Conservation (phyloP, 30 jellyfish, hydroid and myxozoan genomes). For the Cassiopea andromeda region DNA sequence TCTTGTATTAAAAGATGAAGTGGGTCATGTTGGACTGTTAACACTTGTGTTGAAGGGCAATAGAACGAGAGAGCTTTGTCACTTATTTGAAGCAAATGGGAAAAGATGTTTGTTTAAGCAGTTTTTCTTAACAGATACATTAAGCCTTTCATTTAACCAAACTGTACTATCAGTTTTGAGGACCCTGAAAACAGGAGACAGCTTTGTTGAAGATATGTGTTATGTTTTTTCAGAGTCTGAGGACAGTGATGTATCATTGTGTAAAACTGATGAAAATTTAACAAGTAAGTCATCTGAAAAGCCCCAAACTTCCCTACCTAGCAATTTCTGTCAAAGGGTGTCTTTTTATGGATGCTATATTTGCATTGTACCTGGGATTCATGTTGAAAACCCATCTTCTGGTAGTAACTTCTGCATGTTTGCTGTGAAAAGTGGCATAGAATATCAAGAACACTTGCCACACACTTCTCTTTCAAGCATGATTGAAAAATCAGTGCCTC, state of each 20-base stretch:
- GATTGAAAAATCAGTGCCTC: not conserved
- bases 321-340: not conserved
- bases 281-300: not conserved
- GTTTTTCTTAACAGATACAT: not conserved
- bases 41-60: not conserved
- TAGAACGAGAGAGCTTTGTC: not conserved
- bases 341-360: constrained; percentile 27
- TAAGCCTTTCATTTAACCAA: not conserved
- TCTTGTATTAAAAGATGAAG: not conserved
- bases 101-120: not conserved
- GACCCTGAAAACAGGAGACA: not conserved
- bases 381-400: not conserved
- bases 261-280: not conserved
- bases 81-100: not conserved
- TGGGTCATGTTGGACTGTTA: not conserved
- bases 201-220: not conserved
- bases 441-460: not conserved
- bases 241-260: not conserved
- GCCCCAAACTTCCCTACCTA: not conserved
- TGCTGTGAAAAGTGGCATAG: not conserved
- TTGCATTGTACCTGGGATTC: constrained; percentile 16
- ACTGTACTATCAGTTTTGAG: not conserved
- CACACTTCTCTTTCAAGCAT: not conserved
- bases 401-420: not conserved
- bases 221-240: not conserved